A percentile compares a stretch with the other conserved stretches of the same genome.
phyloP scores from a whole-genome alignment of 2,888 invertebrate species.

The Belgica antarctica region DNA sequence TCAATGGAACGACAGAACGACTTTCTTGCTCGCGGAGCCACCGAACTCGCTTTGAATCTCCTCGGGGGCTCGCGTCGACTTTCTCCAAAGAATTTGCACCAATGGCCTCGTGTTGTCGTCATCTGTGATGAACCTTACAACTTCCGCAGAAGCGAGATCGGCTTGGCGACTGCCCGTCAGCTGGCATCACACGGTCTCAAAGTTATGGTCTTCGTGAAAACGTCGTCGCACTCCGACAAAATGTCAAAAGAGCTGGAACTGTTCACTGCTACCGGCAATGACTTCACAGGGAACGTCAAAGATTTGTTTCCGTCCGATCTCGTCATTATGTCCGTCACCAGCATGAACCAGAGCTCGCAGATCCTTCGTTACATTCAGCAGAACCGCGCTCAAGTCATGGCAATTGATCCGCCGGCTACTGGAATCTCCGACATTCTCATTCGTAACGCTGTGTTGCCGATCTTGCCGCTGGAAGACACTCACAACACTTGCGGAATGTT shows the following conservation, averaged over 20 bases:
- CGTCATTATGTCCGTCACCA: constrained; percentile 54
- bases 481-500: constrained; percentile 65
- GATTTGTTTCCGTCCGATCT: constrained; percentile 55
- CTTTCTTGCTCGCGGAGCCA: constrained; percentile 77
- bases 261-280: constrained; percentile 66
- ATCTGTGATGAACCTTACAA: constrained; percentile 69
- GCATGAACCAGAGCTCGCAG: constrained; percentile 54
- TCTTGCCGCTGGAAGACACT: constrained; percentile 66
- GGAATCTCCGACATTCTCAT: constrained; percentile 62
- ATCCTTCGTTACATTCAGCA: constrained; percentile 68
- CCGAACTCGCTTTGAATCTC: constrained; percentile 79
- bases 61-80: constrained; percentile 81
- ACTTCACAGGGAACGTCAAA: constrained; percentile 58
- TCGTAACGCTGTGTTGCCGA: constrained; percentile 70
- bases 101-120: constrained; percentile 77
- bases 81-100: constrained; percentile 83
- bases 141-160: constrained; percentile 61
- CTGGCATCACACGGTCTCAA: constrained; percentile 78
- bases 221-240: constrained; percentile 56
- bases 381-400: constrained; percentile 68
- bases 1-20: constrained; percentile 67
- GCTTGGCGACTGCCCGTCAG: constrained; percentile 74
- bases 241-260: constrained; percentile 59
- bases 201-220: constrained; percentile 61
- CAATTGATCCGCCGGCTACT: constrained; percentile 71